Base-by-base conservation (phyloP, 2,113 vertebrate species). In the Cervus canadensis region DNA sequence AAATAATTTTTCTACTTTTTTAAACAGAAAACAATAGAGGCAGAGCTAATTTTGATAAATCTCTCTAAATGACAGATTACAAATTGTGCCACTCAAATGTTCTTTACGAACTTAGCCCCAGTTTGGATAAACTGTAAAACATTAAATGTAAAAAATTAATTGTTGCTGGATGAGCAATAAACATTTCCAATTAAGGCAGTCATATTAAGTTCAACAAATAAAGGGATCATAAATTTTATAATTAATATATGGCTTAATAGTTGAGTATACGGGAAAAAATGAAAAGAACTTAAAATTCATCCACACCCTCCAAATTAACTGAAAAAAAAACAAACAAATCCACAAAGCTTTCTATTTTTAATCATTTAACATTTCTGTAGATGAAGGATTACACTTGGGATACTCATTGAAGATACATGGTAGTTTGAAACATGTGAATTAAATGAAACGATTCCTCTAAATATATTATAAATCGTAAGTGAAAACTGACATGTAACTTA, bases 311-410 rank as follows among this genome's bases (percentile, higher is more conserved):
- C 30, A 60, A 28, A 59, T 54, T 23, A 54, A 88, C 5, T 17
- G 21, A 56, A 79, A 90, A 90, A 90, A 43, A 74, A 87, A 28
- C 9, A 83, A 86, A 30, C 10, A 36, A 78, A 71, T 16, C 19
- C 40, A 94, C 17, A 60, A 84, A 40, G 3, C n/a, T 96, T 88
- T 94, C 33, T 87, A 60, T 28, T 87, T 96, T 96, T 89, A 59
- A 33, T 81, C 78, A 59, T 59, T 83, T 67, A 54, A 64, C 14
- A 25, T 90, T 85, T 59, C 43, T 40, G 33, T 82, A 89, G 13
- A 54, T n/a, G 54, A 94, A 79, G 7, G 76, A 89, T 74, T 96
- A 62, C 5, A 91, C 19, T 88, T 43, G 84, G 33, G 56, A 26
- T 89, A 40, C 10, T 25, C 74, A 10, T 21, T 82, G 16, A 93